Percentiles rank a stretch among this genome's conserved stretches.
Evolutionary conservation across 2,888 invertebrate genomes (phyloP).

Genomic region (Melolontha melolontha): DNA sequence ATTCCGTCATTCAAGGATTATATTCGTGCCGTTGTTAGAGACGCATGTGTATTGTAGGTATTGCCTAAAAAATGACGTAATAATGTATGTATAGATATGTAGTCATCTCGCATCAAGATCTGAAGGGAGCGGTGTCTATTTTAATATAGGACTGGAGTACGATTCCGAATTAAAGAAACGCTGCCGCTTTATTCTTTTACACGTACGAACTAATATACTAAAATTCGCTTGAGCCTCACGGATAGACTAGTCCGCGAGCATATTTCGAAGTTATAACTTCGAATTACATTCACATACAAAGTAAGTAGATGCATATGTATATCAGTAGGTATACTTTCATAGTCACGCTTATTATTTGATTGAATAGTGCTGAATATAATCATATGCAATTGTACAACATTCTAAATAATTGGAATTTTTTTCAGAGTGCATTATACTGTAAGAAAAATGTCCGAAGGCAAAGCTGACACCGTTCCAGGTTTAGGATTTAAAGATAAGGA

Average conservation of each 20-base stretch:
- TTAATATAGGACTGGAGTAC: neutral
- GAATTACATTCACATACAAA: slow-evolving; percentile 10
- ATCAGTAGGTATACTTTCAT: neutral
- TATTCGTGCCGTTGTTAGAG: slow-evolving; percentile 14
- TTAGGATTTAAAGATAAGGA: slow-evolving; percentile 83
- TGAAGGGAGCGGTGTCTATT: slow-evolving; percentile 39
- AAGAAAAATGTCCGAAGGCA: slow-evolving; percentile 58
- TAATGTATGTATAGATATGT: slow-evolving; percentile 54
- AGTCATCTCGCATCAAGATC: slow-evolving; percentile 51
- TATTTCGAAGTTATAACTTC: slow-evolving; percentile 44
- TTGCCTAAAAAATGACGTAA: slow-evolving; percentile 54
- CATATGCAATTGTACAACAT: neutral
- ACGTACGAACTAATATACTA: slow-evolving; percentile 14
- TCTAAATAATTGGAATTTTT: neutral
- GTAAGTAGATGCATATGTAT: neutral
- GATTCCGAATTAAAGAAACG: neutral
- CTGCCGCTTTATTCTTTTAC: neutral
- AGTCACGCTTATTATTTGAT: neutral
- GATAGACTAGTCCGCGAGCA: slow-evolving; percentile 33
- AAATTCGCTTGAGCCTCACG: slow-evolving; percentile 30
- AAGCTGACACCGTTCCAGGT: slow-evolving; percentile 75
- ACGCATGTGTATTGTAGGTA: slow-evolving; percentile 22
- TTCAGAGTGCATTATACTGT: slow-evolving; percentile 10
- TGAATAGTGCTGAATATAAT: neutral
- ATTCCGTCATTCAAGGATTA: slow-evolving; percentile 35